Conservation (phyloP, 2,888 invertebrate species). For the Cantharis nigra region DNA sequence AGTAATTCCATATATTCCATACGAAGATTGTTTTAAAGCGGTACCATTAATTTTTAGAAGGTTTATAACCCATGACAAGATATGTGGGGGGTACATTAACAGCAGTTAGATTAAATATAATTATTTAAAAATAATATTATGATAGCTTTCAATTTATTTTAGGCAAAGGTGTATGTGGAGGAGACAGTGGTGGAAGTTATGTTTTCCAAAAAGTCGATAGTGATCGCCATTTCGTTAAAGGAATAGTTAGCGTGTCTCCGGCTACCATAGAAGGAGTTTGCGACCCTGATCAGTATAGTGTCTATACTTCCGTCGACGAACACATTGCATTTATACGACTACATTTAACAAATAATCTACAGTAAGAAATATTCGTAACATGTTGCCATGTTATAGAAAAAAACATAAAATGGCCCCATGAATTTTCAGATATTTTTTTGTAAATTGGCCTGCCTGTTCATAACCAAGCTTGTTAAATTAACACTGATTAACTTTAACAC, state of each 20-base stretch:
- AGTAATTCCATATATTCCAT: neutral
- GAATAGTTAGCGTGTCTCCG: neutral
- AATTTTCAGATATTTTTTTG: too few species aligned
- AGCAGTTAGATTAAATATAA: neutral
- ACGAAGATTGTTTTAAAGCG: neutral
- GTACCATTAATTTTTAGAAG: neutral
- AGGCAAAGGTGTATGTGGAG: neutral
- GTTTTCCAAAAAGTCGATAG: neutral
- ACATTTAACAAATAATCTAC: neutral
- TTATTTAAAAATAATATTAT: neutral
- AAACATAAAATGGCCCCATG: too few species aligned
- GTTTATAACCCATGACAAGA: neutral
- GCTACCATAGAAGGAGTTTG: neutral
- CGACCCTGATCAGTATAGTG: neutral
- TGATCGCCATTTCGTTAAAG: neutral
- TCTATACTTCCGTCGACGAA: neutral
- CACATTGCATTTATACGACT: neutral
- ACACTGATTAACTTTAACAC: too few species aligned
- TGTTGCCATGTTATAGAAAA: too few species aligned
- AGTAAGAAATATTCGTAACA: neutral
- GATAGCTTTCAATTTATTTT: neutral
- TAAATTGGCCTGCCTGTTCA: too few species aligned
- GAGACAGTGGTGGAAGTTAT: neutral
- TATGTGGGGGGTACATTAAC: neutral
- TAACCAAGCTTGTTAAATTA: too few species aligned